phyloP scores from a whole-genome alignment of 2,888 invertebrate species.

The Parnassius glacialis region DNA sequence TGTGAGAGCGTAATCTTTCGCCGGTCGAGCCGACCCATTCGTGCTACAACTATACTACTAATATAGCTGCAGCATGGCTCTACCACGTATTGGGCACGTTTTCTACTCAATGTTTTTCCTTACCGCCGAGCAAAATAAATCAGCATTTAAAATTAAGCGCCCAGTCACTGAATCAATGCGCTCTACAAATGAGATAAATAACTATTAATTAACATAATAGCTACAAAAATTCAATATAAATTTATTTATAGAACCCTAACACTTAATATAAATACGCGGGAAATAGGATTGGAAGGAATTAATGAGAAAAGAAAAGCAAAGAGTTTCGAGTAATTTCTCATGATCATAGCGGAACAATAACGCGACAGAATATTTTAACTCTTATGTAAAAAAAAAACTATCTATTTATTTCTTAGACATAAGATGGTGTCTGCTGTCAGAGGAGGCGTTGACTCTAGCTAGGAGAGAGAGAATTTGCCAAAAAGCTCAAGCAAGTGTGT shows the following conservation, averaged over 20 bases:
- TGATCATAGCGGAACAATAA: slow-evolving; percentile 59
- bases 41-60: no score
- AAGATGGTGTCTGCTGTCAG: slow-evolving; percentile 68
- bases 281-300: slow-evolving; percentile 18
- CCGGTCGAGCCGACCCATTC: no score
- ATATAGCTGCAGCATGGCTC: no score
- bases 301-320: slow-evolving; percentile 34
- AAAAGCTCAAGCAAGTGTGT: slow-evolving; percentile 52
- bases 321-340: slow-evolving; percentile 52
- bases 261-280: slow-evolving; percentile 4
- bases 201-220: no score
- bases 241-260: slow-evolving; percentile 11
- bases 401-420: slow-evolving; percentile 46
- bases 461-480: slow-evolving; percentile 64
- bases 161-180: no score
- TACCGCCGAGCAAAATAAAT: no score
- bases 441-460: slow-evolving; percentile 72
- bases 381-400: slow-evolving; percentile 50
- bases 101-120: no score
- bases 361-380: slow-evolving; percentile 52
- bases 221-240: no score
- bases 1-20: no score
- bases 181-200: no score
- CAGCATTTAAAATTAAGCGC: no score
- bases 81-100: no score